Evolutionary conservation across 2,113 vertebrate species (phyloP).

Genomic region (Atlantisia rogersi): DNA sequence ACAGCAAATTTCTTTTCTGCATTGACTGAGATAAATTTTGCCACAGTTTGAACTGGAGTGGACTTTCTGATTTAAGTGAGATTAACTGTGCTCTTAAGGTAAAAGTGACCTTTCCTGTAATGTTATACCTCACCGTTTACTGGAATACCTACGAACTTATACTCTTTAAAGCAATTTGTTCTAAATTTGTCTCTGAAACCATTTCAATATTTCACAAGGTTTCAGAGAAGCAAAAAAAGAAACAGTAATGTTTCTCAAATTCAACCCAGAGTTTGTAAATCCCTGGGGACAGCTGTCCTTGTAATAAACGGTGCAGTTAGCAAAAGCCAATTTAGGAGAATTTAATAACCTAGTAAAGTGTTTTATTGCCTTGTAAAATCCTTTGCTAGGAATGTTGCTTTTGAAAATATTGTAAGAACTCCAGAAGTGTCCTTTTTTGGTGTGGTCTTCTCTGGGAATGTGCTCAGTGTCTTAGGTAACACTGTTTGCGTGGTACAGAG

Average conservation of each 20-base stretch:
- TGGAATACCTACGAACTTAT: background rate
- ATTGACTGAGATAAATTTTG: background rate
- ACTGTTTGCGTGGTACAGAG: background rate
- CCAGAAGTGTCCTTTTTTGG: background rate
- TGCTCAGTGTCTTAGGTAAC: background rate
- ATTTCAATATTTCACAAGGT: background rate
- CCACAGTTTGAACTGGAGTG: background rate
- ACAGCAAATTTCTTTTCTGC: background rate
- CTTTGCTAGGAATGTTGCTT: background rate
- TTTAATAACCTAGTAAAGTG: conserved; percentile 25
- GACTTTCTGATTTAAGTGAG: background rate
- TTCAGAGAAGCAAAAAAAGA: background rate
- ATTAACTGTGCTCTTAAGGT: background rate
- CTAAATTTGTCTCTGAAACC: background rate
- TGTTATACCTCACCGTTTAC: background rate
- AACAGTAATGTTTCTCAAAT: background rate
- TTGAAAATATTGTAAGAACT: background rate
- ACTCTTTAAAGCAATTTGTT: background rate
- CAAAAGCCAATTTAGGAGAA: background rate
- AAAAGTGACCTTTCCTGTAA: background rate
- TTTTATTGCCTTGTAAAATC: conserved; percentile 45
- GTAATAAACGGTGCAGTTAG: background rate
- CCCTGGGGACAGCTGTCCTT: background rate
- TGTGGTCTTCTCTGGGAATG: background rate
- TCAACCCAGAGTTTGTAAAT: background rate